Evolutionary conservation across 1,140 invertebrate genomes (phyloP).

Genomic region (Eriocheir sinensis): DNA sequence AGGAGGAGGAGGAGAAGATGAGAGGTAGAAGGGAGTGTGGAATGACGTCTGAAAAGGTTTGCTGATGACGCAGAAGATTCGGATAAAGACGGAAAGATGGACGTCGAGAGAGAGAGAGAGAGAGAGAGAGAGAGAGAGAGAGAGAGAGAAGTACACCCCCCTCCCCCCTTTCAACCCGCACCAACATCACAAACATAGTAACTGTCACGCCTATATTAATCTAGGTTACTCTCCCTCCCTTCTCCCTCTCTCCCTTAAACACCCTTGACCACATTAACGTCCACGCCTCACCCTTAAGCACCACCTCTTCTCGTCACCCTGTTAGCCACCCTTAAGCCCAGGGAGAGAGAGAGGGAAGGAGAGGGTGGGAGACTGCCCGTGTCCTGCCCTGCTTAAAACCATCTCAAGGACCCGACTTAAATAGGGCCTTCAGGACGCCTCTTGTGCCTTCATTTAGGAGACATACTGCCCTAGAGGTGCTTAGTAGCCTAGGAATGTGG

Average conservation of each 20-base stretch:
- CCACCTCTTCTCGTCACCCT: neutral
- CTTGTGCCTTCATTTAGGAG: conserved; percentile 9
- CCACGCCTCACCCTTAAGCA: neutral
- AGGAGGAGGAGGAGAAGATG: neutral
- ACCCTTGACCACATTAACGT: conserved; percentile 5
- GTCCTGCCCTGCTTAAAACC: neutral
- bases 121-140: too few relatives aligned
- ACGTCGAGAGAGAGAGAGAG: too few relatives aligned
- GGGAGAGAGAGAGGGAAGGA: too few relatives aligned
- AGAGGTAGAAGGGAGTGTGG: too few relatives aligned
- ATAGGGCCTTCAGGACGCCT: neutral
- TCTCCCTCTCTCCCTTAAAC: neutral
- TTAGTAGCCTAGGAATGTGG: neutral
- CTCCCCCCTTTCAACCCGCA: neutral
- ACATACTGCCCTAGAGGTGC: neutral
- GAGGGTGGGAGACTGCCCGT: too few relatives aligned
- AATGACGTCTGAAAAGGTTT: too few relatives aligned
- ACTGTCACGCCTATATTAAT: neutral
- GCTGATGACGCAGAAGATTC: too few relatives aligned
- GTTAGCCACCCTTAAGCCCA: too few relatives aligned
- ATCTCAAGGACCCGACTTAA: neutral
- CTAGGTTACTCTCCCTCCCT: neutral
- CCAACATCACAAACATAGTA: too few relatives aligned
- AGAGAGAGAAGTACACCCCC: neutral
- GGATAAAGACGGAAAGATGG: too few relatives aligned